These are phyloP conservation scores for Hymenochirus boettgeri DNA, from an alignment of 2,113 vertebrate genomes.

Conservation along the genomic window DNA sequence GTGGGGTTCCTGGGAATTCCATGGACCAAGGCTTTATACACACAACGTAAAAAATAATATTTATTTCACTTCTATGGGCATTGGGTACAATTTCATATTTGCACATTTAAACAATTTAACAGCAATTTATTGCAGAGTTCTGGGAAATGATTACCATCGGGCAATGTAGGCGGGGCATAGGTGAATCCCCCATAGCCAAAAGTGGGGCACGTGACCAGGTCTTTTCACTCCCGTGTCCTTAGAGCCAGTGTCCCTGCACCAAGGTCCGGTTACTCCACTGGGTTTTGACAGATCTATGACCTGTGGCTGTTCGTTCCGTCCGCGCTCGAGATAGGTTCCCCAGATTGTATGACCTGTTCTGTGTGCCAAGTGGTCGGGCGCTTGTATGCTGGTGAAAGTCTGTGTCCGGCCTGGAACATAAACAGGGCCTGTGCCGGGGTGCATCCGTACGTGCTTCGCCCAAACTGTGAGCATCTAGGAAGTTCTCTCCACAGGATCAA, in stretches of 20 bases:
- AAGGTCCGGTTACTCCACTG: constrained; percentile 3
- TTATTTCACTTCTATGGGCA: too few species aligned
- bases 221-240: constrained; percentile 2
- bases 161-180: too few species aligned
- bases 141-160: too few species aligned
- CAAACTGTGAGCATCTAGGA: constrained; percentile 85
- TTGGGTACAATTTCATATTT: too few species aligned
- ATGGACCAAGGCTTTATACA: too few species aligned
- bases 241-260: neutral
- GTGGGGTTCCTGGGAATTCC: too few species aligned
- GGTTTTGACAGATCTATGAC: constrained; percentile 34
- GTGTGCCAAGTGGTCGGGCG: constrained; percentile 71
- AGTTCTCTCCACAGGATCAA: constrained; percentile 96
- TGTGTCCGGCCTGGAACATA: constrained; percentile 93
- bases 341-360: constrained; percentile 79
- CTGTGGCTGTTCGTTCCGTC: constrained; percentile 48
- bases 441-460: constrained; percentile 94
- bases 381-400: constrained; percentile 94
- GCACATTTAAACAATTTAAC: too few species aligned
- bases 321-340: constrained; percentile 74
- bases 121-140: too few species aligned
- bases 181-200: too few species aligned
- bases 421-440: constrained; percentile 94
- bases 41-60: too few species aligned
- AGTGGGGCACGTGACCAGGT: too few species aligned